Evolutionary conservation across 2,797 vertebrate species (phyloP).

Genomic region (Gymnothorax reevesii): DNA sequence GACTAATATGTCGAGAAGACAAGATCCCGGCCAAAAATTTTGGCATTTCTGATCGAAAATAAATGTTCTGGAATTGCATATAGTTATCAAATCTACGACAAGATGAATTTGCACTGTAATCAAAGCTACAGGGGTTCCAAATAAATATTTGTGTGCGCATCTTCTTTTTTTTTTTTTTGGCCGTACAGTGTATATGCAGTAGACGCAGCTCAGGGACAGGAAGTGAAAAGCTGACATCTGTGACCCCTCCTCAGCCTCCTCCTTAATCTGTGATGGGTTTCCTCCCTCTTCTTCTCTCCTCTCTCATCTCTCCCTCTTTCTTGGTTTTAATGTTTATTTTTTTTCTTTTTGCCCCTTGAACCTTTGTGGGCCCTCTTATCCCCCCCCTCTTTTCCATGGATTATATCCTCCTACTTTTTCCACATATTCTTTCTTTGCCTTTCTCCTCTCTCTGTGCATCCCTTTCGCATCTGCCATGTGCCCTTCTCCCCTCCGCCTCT

Average conservation of each 20-base stretch:
- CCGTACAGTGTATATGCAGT: background rate
- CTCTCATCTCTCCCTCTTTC: conserved; percentile 24
- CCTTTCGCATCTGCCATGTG: background rate
- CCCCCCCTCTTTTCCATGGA: conserved; percentile 17
- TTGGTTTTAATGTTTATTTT: background rate
- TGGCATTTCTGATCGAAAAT: too few species aligned
- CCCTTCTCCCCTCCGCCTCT: conserved; percentile 26
- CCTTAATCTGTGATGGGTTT: conserved; percentile 44
- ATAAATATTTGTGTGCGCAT: too few species aligned
- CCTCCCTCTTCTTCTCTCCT: conserved; percentile 35
- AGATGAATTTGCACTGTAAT: too few species aligned
- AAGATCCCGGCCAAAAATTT: too few species aligned
- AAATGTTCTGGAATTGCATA: too few species aligned
- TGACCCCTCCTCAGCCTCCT: conserved; percentile 55
- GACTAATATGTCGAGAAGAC: too few species aligned
- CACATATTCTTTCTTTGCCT: background rate
- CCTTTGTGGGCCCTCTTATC: background rate
- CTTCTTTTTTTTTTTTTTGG: too few species aligned
- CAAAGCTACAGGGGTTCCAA: too few species aligned
- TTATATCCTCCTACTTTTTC: background rate
- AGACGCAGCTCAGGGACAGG: background rate
- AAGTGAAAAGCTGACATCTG: conserved; percentile 52
- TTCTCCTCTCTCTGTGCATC: conserved; percentile 37
- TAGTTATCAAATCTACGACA: too few species aligned
- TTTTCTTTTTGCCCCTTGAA: background rate